phyloP scores from a whole-genome alignment of 2,797 vertebrate genomes.

The Phataginus tetradactyla region DNA sequence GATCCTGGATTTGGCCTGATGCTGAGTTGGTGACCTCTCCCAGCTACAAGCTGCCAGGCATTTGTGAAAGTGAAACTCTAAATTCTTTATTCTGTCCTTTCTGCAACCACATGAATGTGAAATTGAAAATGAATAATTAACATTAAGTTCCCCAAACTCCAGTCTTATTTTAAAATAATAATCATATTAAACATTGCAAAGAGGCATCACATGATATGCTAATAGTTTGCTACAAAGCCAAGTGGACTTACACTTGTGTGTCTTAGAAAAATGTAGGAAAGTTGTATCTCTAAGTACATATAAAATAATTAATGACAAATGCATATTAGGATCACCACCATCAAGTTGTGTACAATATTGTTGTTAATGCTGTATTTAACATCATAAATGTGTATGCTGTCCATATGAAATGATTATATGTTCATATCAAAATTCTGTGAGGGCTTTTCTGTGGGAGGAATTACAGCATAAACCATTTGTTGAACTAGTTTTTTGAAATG shows the following conservation, averaged over 20 bases:
- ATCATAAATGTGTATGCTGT: neutral
- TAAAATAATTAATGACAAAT: neutral
- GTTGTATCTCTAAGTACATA: neutral
- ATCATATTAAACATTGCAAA: neutral
- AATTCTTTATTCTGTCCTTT: neutral
- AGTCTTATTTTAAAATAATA: slow-evolving; percentile 22
- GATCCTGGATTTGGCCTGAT: neutral
- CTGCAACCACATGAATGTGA: neutral
- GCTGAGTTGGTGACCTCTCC: neutral
- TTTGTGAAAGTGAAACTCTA: neutral
- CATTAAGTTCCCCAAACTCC: neutral
- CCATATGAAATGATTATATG: neutral
- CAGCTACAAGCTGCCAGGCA: neutral
- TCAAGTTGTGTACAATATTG: neutral
- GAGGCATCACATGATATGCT: neutral
- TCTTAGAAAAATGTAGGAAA: neutral
- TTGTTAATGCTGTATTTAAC: neutral
- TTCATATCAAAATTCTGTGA: neutral
- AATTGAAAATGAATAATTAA: neutral
- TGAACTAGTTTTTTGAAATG: neutral
- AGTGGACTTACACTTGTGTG: neutral
- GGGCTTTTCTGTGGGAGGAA: neutral
- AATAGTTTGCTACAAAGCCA: neutral
- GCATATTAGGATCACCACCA: neutral
- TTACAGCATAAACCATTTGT: neutral